Conservation (phyloP, 2,113 vertebrate genomes). For the Polyodon spathula region DNA sequence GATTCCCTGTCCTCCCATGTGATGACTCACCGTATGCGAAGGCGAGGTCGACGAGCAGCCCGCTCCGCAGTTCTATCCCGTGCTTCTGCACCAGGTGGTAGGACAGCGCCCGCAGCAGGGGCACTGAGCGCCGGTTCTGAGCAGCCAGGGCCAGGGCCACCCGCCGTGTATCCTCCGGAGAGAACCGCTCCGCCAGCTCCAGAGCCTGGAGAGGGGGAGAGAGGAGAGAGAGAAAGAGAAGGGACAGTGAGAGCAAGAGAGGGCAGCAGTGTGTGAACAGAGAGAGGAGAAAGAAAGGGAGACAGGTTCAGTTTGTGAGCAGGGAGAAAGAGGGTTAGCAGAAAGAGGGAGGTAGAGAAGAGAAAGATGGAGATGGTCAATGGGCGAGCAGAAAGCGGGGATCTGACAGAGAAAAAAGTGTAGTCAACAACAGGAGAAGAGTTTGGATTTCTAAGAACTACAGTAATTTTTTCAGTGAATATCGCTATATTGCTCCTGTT, state of each 20-base stretch:
- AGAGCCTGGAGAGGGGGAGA: constrained; percentile 54
- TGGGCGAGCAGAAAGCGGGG: too few species aligned
- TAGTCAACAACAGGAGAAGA: not conserved
- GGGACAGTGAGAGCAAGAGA: not conserved
- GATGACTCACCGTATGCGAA: constrained; percentile 66
- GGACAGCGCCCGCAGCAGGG: constrained; percentile 74
- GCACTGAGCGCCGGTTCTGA: constrained; percentile 62
- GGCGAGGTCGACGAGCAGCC: constrained; percentile 61
- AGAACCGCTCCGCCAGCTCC: constrained; percentile 71
- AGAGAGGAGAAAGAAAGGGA: not conserved
- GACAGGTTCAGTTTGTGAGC: not conserved
- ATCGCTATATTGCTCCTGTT: too few species aligned
- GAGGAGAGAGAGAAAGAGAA: not conserved
- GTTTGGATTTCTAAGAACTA: not conserved
- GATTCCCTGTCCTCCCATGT: too few species aligned
- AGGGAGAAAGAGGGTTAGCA: too few species aligned
- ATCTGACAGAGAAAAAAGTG: not conserved
- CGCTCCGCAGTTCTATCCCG: constrained; percentile 44
- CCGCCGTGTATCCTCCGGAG: constrained; percentile 62
- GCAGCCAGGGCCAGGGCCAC: constrained; percentile 54
- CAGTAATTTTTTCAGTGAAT: too few species aligned
- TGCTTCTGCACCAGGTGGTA: constrained; percentile 78
- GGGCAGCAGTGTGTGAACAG: not conserved
- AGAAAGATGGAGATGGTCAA: not conserved
- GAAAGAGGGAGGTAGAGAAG: not conserved